Percentiles rank a stretch among this genome's conserved stretches.
These are phyloP conservation scores for Mesorhabditis belari DNA, from an alignment of 2,888 invertebrate genomes.

Conservation along the genomic window DNA sequence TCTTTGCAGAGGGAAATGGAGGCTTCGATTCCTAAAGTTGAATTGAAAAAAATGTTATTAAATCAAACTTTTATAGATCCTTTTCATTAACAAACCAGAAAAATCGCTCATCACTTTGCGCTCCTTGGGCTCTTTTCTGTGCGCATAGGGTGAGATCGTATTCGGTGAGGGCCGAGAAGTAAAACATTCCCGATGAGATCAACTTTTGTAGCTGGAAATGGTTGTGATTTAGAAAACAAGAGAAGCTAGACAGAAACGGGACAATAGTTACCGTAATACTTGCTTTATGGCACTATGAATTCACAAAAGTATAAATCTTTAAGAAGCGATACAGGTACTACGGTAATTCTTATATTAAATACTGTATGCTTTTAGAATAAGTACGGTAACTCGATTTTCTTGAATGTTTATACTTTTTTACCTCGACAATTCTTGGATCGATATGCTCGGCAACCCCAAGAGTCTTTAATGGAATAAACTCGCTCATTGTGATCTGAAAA, in stretches of 20 bases:
- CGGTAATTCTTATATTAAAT: not conserved
- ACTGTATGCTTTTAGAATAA: not conserved
- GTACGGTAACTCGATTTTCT: conserved; percentile 4
- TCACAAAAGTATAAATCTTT: not conserved
- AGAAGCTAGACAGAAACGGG: not conserved
- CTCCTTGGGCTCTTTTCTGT: conserved; percentile 75
- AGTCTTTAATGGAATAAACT: conserved; percentile 41
- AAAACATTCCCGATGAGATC: conserved; percentile 94
- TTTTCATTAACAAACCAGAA: conserved; percentile 84
- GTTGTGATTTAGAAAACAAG: not conserved
- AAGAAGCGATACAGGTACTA: no score
- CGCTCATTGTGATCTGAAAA: conserved; percentile 37
- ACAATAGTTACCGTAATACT: not conserved
- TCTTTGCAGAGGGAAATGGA: conserved; percentile 83
- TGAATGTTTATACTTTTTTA: no score
- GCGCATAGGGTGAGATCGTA: conserved; percentile 90
- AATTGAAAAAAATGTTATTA: conserved; percentile 1
- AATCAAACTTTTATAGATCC: conserved; percentile 55
- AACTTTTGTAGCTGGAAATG: conserved; percentile 66
- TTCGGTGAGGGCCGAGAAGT: conserved; percentile 69
- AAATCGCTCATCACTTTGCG: conserved; percentile 83
- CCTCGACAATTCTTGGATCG: conserved; percentile 42
- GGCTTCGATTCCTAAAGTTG: conserved; percentile 74
- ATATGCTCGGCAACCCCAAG: conserved; percentile 26
- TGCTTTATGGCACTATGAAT: not conserved